Evolutionary conservation across 2,888 invertebrate species (phyloP).

Genomic region (Nudaria mundana): DNA sequence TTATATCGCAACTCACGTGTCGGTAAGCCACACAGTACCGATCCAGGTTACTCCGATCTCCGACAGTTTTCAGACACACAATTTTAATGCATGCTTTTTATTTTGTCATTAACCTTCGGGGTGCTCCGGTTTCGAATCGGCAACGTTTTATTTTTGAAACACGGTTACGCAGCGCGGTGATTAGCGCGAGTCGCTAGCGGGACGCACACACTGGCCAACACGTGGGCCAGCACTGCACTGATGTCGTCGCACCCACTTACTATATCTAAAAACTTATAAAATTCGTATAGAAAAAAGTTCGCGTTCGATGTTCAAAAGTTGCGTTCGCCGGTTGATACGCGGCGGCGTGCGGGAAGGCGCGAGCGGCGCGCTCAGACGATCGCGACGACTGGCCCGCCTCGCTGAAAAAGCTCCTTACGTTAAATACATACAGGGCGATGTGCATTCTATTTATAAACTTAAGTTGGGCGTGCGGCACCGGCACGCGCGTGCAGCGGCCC

Average conservation of each 20-base stretch:
- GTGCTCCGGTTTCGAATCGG: conserved; percentile 76
- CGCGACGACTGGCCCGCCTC: conserved; percentile 65
- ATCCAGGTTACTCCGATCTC: conserved; percentile 51
- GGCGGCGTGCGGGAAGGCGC: conserved; percentile 50
- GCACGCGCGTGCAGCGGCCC: conserved; percentile 61
- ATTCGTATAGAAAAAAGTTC: conserved; percentile 38
- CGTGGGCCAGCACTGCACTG: conserved; percentile 36
- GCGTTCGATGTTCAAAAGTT: conserved; percentile 51
- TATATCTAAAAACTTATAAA: conserved; percentile 30
- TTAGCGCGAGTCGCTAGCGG: conserved; percentile 38
- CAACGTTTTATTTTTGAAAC: conserved; percentile 78
- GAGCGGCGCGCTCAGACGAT: conserved; percentile 61
- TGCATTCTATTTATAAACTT: conserved; percentile 78
- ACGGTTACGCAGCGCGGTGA: conserved; percentile 66
- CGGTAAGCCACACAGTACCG: conserved; percentile 38
- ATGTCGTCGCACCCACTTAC: conserved; percentile 25
- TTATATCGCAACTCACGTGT: conserved; percentile 49
- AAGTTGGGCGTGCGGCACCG: conserved; percentile 66
- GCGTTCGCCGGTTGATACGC: conserved; percentile 34
- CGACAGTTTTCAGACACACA: conserved; percentile 50
- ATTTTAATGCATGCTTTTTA: conserved; percentile 73
- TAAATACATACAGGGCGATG: conserved; percentile 68
- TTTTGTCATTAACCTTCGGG: conserved; percentile 79
- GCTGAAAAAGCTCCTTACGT: conserved; percentile 72
- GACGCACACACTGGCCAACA: conserved; percentile 46